Evolutionary conservation across 30 jellyfish, hydroid and myxozoan genomes (phyloP).

Genomic region (Chrysaora quinquecirrha): DNA sequence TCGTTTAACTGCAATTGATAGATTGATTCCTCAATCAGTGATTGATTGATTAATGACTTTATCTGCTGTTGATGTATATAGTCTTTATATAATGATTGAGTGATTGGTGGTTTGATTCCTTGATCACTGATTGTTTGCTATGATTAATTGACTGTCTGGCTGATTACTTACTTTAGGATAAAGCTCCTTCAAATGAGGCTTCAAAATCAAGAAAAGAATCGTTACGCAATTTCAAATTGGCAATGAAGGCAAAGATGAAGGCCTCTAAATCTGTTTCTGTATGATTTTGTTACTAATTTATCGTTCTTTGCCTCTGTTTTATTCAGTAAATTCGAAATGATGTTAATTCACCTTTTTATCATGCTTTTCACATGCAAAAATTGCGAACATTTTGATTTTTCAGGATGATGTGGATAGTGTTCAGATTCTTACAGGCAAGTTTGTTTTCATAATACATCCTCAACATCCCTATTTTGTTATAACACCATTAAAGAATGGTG

Average conservation of each 20-base stretch:
- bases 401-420: not conserved
- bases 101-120: too few species aligned
- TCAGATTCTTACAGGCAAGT: not conserved
- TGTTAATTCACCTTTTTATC: not conserved
- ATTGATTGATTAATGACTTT: too few species aligned
- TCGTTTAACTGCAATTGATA: too few species aligned
- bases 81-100: constrained; percentile 2
- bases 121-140: constrained; percentile 14
- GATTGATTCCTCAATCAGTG: too few species aligned
- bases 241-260: constrained; percentile 23
- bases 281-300: not conserved
- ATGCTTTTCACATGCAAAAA: not conserved
- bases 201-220: constrained; percentile 7
- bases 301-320: not conserved
- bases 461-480: too few species aligned
- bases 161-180: not conserved
- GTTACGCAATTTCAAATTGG: constrained; percentile 13
- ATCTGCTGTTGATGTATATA: not conserved
- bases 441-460: too few species aligned
- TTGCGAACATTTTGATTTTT: too few species aligned
- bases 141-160: constrained; percentile 2
- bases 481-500: too few species aligned
- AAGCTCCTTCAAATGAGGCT: not conserved
- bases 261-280: not conserved
- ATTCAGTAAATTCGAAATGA: not conserved